Conservation (phyloP, 2,888 invertebrate species). For the Molorchus minor region DNA sequence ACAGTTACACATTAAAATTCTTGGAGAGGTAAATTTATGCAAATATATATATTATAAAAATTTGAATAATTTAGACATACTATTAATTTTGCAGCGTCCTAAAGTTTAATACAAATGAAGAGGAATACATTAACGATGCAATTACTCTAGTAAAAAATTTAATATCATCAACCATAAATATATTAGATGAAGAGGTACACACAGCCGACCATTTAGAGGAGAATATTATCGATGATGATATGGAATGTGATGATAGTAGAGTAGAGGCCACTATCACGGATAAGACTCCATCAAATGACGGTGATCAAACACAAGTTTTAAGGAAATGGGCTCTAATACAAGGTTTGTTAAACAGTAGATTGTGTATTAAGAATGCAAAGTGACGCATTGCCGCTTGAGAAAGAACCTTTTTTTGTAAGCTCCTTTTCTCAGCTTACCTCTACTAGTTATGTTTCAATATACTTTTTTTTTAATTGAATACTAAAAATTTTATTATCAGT, state of each 20-base stretch:
- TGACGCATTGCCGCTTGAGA: no score
- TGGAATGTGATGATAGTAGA: conserved; percentile 1
- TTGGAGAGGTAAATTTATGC: conserved; percentile 39
- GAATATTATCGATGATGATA: not conserved
- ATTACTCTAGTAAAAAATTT: conserved; percentile 14
- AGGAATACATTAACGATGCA: conserved; percentile 22
- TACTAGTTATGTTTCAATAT: no score
- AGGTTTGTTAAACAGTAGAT: no score
- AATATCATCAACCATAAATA: conserved; percentile 22
- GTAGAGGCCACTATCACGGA: not conserved
- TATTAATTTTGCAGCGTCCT: conserved; percentile 36
- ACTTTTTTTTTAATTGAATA: no score
- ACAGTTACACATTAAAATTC: conserved; percentile 41
- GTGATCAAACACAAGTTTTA: conserved; percentile 4
- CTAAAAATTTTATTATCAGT: no score
- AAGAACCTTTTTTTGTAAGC: no score
- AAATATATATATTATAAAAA: not conserved
- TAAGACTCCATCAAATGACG: not conserved
- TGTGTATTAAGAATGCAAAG: no score
- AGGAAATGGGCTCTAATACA: conserved; percentile 39
- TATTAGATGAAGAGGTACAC: conserved; percentile 28
- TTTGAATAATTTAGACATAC: not conserved
- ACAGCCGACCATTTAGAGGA: conserved; percentile 33
- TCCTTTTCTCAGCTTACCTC: no score
- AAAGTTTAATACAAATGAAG: conserved; percentile 30